Conservation (phyloP, 2,113 vertebrate genomes). For the Osmerus mordax region DNA sequence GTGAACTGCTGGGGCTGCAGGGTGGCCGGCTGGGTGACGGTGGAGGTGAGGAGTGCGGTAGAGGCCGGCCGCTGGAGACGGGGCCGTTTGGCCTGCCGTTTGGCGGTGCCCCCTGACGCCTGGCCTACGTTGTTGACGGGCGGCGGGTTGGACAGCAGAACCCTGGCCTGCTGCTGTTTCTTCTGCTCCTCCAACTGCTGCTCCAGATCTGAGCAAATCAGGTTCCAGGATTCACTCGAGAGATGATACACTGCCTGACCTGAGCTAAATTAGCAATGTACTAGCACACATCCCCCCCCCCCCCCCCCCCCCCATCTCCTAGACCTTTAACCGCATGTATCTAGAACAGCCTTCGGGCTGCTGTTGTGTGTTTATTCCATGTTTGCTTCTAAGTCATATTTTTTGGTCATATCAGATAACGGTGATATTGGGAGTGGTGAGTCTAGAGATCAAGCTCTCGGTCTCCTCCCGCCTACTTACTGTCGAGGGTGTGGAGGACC, state of each 20-base stretch:
- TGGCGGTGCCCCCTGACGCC: conserved; percentile 77
- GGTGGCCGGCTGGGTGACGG: conserved; percentile 70
- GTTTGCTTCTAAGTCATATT: no score
- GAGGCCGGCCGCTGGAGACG: conserved; percentile 90
- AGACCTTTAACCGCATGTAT: no score
- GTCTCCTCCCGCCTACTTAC: conserved; percentile 65
- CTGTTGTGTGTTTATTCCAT: no score
- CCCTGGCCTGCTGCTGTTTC: conserved; percentile 79
- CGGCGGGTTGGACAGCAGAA: conserved; percentile 78
- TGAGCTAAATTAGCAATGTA: background rate
- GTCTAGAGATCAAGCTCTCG: no score
- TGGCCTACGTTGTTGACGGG: conserved; percentile 75
- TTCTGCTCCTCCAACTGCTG: conserved; percentile 91
- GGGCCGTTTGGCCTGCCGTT: conserved; percentile 81
- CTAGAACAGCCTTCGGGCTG: no score
- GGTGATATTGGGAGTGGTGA: no score
- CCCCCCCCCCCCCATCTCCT: no score
- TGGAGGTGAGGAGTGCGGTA: conserved; percentile 83
- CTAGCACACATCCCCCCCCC: no score
- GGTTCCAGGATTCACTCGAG: background rate
- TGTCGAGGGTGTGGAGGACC: conserved; percentile 79
- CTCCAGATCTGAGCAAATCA: conserved; percentile 78
- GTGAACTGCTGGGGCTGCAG: conserved; percentile 72
- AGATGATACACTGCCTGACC: background rate
- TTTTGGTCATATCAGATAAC: no score